Base-by-base conservation (phyloP, 2,113 vertebrate genomes). In the Vimba vimba region DNA sequence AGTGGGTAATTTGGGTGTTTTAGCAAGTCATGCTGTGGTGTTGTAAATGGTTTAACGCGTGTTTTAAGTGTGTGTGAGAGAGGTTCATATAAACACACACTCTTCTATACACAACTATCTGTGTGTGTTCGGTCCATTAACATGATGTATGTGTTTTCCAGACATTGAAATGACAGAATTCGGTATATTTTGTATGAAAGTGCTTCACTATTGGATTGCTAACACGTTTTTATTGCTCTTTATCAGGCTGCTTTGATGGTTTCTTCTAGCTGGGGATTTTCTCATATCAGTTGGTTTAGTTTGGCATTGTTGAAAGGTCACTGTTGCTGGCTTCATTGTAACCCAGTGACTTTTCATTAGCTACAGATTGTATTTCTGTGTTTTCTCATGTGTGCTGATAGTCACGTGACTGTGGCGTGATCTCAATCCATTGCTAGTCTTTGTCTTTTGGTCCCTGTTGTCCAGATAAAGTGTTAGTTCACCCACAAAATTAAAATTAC, bases 21-120 rank as follows among this genome's bases (percentile, higher is more conserved):
- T 69, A 69, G 62, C 80, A 82, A 82, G 80, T 82, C 80, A 82
- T 80, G 39, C 36, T 80, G 15, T 47, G 59, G 6, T 10, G 36
- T 10, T 43, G 5, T 62, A 23, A 19, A 19, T 7, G 36, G 7
- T 66, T 47, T 47, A 45, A 30, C 25, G 21, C 12, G 30, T 79
- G 73, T 76, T 47, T 15, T 30, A 30, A 21, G 55, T 74, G 39
- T 33, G 27, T 33, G 62, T 1, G 17, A 69, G 17, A 69, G 66
- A 23, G 7, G 2, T 68, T 17, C 8, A 8, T 23, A 11, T 3
- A 12, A 21, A 39, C 23, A 85, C 15, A 57, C 19, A 27, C 64
- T 33, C 33, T 33, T 33, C 33, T 33, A 33, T 33, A 19, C 36
- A 19, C 52, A 1, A 0, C 13, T 33, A 1, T 33, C 3, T 2